These are phyloP conservation scores for Pseudolaguvia tuberculata DNA, from an alignment of 2,113 vertebrate species.

Conservation along the genomic window DNA sequence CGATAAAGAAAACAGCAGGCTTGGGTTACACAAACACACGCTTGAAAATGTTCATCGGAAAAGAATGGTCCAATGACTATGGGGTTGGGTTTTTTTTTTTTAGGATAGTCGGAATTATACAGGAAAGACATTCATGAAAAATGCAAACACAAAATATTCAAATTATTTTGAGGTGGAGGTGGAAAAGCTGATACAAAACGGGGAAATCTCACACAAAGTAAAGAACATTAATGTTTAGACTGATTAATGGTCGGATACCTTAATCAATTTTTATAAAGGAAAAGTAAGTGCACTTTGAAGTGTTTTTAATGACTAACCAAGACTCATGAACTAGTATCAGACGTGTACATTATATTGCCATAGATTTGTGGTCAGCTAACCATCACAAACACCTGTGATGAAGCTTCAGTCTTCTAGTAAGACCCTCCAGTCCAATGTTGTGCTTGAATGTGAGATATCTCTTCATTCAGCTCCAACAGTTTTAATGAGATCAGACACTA, in stretches of 20 bases:
- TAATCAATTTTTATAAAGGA: too few species aligned
- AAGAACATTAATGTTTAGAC: background rate
- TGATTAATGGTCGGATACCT: background rate
- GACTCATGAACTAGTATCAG: too few species aligned
- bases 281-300: too few species aligned
- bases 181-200: background rate
- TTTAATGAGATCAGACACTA: too few species aligned
- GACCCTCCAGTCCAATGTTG: too few species aligned
- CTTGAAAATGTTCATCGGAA: background rate
- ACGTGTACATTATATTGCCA: too few species aligned
- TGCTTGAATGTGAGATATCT: too few species aligned
- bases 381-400: too few species aligned
- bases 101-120: conserved; percentile 5
- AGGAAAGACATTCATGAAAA: conserved; percentile 7
- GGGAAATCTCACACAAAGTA: background rate
- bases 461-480: too few species aligned
- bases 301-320: too few species aligned
- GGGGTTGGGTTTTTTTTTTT: background rate
- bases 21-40: background rate
- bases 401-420: too few species aligned
- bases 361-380: too few species aligned
- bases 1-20: background rate
- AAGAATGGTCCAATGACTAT: background rate
- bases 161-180: background rate
- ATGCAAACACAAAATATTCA: conserved; percentile 34